Evolutionary conservation across 1,140 invertebrate genomes (phyloP).

Genomic region (Hermetia illucens): DNA sequence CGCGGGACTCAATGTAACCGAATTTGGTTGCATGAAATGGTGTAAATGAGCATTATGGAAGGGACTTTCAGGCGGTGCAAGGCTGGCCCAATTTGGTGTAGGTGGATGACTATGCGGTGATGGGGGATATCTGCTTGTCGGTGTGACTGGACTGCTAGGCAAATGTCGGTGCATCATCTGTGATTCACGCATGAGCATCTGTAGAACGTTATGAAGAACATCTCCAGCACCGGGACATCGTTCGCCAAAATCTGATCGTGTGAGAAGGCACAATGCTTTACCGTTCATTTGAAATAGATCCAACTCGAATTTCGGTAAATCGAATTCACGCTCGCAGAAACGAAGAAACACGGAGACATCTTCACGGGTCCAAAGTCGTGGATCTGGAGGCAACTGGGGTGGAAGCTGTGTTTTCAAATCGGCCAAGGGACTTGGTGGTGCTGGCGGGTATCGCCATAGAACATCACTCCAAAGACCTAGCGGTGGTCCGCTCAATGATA

Average conservation of each 20-base stretch:
- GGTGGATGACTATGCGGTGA: conserved; percentile 63
- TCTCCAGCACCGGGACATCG: conserved; percentile 84
- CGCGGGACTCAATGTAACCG: conserved; percentile 77
- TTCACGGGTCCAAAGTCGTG: conserved; percentile 77
- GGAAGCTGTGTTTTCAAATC: conserved; percentile 79
- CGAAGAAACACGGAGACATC: conserved; percentile 78
- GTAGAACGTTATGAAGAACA: conserved; percentile 83
- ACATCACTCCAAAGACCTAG: conserved; percentile 54
- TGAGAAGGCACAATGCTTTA: conserved; percentile 83
- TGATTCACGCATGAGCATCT: conserved; percentile 70
- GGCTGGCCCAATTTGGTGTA: conserved; percentile 57
- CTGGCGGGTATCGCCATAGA: conserved; percentile 64
- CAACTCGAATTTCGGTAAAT: conserved; percentile 79
- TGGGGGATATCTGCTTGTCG: conserved; percentile 63
- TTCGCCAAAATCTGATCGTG: conserved; percentile 77
- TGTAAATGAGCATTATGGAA: conserved; percentile 49
- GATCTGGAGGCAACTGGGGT: conserved; percentile 65
- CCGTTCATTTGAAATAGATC: conserved; percentile 97
- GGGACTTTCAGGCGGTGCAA: conserved; percentile 44
- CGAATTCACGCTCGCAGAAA: conserved; percentile 87
- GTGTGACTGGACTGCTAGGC: conserved; percentile 70
- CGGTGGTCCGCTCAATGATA: conserved; percentile 41
- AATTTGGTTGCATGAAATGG: conserved; percentile 56
- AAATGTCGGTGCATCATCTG: conserved; percentile 57
- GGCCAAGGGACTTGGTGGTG: conserved; percentile 51